Evolutionary conservation across 2,888 invertebrate genomes (phyloP), one percentile per base, ranked within the genome.

Genomic region (Dusona sp.): DNA sequence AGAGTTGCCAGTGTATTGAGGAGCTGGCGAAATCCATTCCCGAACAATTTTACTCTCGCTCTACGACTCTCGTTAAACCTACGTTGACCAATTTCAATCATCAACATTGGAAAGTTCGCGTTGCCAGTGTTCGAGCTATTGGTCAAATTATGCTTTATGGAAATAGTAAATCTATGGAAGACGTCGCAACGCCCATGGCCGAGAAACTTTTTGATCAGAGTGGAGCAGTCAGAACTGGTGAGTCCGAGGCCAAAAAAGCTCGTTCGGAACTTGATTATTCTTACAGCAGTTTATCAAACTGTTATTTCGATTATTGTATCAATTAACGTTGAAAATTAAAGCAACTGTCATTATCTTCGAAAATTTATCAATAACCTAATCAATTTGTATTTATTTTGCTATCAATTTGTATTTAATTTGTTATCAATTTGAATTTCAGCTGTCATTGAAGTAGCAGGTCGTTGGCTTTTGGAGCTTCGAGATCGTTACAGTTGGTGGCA

Each of bases 401-500:
- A 25, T 61, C 8, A 13, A 29, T 61, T 61, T 16, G 3, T 13
- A 25, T 79, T 89, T 61, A n/a, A n/a, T n/a, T 25, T 29, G 57
- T 57, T 25, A 25, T 61, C 8, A 13, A 29, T 61, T 61, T 16
- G 3, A n/a, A 25, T 79, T 89, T 61, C 95, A 91, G 97, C 97
- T 89, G 97, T 98, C 4, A 96, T 97, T 0, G 94, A 96, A 90
- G 97, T 97, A 89, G 97, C 98, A 0, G 97, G 97, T 3, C 95
- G 95, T 67, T 97, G 98, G 97, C 95, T 98, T 93, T 92, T 97
- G 38, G 95, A 96, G 79, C 96, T 98, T 82, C 95, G 95, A 77
- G 98, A 99, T 93, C 95, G 99, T 89, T 99, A 99, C 93, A 98
- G 98, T 0, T 98, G 96, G 94, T 98, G 98, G 95, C 96, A 97